Evolutionary conservation across 2,888 invertebrate species (phyloP), one percentile per base, ranked within the genome.

Genomic region (Smittia sp.): DNA sequence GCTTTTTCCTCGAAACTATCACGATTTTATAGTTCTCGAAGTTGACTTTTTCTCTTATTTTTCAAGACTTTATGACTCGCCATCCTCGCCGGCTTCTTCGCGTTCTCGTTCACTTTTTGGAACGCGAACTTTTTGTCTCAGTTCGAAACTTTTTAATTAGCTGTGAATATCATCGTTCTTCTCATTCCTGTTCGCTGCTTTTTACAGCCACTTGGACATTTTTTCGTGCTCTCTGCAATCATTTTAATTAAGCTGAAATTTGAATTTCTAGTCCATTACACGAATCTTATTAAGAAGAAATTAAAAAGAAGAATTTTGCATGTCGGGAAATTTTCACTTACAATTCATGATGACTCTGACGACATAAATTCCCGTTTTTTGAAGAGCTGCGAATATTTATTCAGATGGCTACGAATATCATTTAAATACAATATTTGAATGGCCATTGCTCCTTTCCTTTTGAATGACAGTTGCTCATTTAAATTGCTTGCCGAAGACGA

Each of bases 101-200:
- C n/a, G 20, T 58, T 18, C 58, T 58, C 20, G 58, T 58, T 58
- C 11, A 7, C 22, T 58, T 58, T 7, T 58, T 46, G 46, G 46
- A 46, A 46, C 46, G 46, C 2, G 15, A 32, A 46, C 46, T 46
- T 46, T 46, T 46, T 46, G 58, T 63, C 27, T n/a, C 25, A 27
- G 25, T 27, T 63, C 25, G 63, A 72, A 72, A 72, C 58, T 72
- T 72, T 72, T 58, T 72, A 72, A 72, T 72, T 72, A 72, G 72
- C 72, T 72, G 72, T 58, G 72, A 72, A 54, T 72, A 58, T 72
- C 52, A 72, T 72, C 72, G 62, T 72, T 72, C 52, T 62, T 27
- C 9, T 25, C 27, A 24, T 63, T 63, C 63, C 63, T 27, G 7
- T n/a, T 27, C 27, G 1, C 22, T 4, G 18, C 58, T 18, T 58